Evolutionary conservation across 2,888 invertebrate genomes (phyloP).

Genomic region (Leptinotarsa haldemani): DNA sequence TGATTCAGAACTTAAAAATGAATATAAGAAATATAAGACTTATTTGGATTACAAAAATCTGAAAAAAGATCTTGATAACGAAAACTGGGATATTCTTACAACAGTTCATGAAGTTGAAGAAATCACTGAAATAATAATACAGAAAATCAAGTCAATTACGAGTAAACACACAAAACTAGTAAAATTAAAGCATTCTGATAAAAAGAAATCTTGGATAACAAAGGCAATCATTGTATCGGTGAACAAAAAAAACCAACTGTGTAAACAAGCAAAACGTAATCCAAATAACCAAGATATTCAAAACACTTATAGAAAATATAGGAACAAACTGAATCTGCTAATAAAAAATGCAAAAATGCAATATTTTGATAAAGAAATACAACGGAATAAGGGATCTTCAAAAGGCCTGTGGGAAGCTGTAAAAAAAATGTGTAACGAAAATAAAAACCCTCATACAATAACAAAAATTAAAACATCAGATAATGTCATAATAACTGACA

Average conservation of each 20-base stretch:
- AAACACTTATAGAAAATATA: slow-evolving; percentile 12
- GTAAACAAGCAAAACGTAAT: slow-evolving; percentile 6
- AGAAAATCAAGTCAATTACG: background rate
- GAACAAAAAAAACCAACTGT: slow-evolving; percentile 4
- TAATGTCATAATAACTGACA: too few relatives aligned
- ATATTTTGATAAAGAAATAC: background rate
- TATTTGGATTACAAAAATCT: slow-evolving; percentile 16
- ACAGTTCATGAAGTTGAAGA: slow-evolving; percentile 1
- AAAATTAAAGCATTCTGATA: slow-evolving; percentile 11
- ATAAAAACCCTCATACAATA: too few relatives aligned
- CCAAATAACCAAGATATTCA: background rate
- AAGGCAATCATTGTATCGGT: slow-evolving; percentile 19
- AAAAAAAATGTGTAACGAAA: too few relatives aligned
- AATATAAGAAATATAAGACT: slow-evolving; percentile 15
- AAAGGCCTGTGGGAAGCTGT: too few relatives aligned
- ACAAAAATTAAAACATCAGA: too few relatives aligned
- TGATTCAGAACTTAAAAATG: slow-evolving; percentile 12
- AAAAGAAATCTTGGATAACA: slow-evolving; percentile 10
- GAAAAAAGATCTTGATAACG: background rate
- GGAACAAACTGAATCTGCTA: background rate
- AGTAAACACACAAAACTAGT: slow-evolving; percentile 2
- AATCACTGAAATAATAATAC: slow-evolving; percentile 10
- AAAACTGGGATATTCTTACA: background rate
- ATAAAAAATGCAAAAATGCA: background rate
- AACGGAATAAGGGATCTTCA: background rate